A percentile compares a stretch with the other conserved stretches of the same genome.
Conservation (phyloP, 2,888 invertebrate species). For the Harpalus rufipes region DNA sequence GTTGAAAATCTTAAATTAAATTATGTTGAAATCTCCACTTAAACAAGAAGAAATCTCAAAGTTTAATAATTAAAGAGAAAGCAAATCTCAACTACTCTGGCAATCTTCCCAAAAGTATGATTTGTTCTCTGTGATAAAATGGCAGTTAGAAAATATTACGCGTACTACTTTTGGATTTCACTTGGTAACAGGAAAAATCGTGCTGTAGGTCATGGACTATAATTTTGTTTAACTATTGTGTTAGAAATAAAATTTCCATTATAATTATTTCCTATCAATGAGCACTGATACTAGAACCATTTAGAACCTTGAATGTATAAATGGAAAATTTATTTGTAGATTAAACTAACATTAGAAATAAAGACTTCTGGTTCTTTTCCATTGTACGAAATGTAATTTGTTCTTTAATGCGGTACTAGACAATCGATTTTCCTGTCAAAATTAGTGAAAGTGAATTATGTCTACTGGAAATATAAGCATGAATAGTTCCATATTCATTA, state of each 20-base stretch:
- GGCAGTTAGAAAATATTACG: neutral
- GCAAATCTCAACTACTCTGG: neutral
- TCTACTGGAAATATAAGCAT: constrained; percentile 22
- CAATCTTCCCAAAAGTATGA: constrained; percentile 1
- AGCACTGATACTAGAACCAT: neutral
- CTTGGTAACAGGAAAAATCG: constrained; percentile 9
- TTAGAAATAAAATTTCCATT: neutral
- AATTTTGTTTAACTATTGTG: constrained; percentile 14
- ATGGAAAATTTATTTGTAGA: neutral
- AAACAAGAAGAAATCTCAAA: neutral
- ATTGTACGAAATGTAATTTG: too few relatives aligned
- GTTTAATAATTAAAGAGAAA: neutral
- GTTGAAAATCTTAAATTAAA: neutral
- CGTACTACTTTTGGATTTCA: neutral
- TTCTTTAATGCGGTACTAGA: neutral
- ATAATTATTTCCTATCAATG: neutral
- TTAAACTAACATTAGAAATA: neutral
- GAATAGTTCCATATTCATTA: neutral
- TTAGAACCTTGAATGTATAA: neutral
- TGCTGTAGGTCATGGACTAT: constrained; percentile 24
- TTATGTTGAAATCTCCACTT: neutral
- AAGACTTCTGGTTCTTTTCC: too few relatives aligned
- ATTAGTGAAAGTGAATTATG: constrained; percentile 37
- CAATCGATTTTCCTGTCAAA: constrained; percentile 9
- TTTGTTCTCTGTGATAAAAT: neutral